Evolutionary conservation across 2,113 vertebrate genomes (phyloP).

Genomic region (Scortum barcoo): DNA sequence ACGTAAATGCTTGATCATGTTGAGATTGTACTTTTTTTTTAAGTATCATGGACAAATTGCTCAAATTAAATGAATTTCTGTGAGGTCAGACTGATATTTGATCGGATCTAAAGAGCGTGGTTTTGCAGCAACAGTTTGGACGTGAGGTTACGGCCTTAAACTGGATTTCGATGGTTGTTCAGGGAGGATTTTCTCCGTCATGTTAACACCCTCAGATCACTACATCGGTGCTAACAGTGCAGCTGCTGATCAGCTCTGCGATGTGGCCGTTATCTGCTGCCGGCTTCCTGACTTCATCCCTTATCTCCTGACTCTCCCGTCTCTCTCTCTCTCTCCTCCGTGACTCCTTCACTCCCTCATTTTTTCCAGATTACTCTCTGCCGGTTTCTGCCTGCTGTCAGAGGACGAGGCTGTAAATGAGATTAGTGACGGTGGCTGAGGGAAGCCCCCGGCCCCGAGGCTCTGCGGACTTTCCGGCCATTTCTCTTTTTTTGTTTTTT

Average conservation of each 20-base stretch:
- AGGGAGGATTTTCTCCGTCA: constrained; percentile 19
- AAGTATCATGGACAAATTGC: no score
- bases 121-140: not conserved
- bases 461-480: constrained; percentile 21
- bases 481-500: constrained; percentile 26
- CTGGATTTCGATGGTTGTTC: not conserved
- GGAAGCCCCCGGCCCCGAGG: constrained; percentile 76
- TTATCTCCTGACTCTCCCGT: constrained; percentile 35
- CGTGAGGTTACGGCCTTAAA: constrained; percentile 1
- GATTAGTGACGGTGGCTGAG: constrained; percentile 76
- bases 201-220: constrained; percentile 34
- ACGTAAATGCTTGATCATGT: not conserved
- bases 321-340: not conserved
- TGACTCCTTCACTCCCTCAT: constrained; percentile 26
- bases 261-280: constrained; percentile 37
- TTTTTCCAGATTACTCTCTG: constrained; percentile 46
- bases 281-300: constrained; percentile 35
- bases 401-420: constrained; percentile 68
- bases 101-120: not conserved
- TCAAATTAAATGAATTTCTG: not conserved
- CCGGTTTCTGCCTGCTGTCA: constrained; percentile 39
- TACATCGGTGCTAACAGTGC: constrained; percentile 42
- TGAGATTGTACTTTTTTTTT: not conserved
- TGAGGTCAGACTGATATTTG: not conserved
- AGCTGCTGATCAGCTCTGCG: constrained; percentile 39